phyloP scores from a whole-genome alignment of 1,140 invertebrate species.

The Drosophila truncata region DNA sequence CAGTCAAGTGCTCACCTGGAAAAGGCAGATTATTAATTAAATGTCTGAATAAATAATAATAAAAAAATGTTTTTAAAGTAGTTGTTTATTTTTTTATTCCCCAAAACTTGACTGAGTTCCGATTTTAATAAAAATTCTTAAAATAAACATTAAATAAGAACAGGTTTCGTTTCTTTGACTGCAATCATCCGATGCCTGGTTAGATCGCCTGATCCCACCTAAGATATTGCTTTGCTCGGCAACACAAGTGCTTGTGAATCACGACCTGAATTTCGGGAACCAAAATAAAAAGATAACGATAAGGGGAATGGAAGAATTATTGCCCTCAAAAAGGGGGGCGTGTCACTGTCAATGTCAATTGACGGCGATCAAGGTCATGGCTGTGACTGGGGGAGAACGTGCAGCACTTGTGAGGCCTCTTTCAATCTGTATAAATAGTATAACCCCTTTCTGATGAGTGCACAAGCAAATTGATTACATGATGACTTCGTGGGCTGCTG shows the following conservation, averaged over 20 bases:
- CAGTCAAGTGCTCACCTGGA: slow-evolving; percentile 89
- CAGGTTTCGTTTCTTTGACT: background rate
- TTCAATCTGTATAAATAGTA: slow-evolving; percentile 40
- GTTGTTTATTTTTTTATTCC: background rate
- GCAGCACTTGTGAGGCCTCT: slow-evolving; percentile 34
- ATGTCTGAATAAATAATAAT: too few relatives aligned
- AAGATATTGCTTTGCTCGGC: slow-evolving; percentile 11
- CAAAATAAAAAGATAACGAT: slow-evolving; percentile 25
- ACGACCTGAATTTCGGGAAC: slow-evolving; percentile 3
- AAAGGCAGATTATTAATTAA: too few relatives aligned
- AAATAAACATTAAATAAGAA: background rate
- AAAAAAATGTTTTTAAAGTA: background rate
- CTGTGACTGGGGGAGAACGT: background rate
- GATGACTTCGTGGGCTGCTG: slow-evolving; percentile 6
- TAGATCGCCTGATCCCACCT: slow-evolving; percentile 32
- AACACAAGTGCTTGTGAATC: slow-evolving; percentile 18
- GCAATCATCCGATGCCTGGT: slow-evolving; percentile 18
- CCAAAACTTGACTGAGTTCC: background rate
- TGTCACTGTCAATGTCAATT: slow-evolving; percentile 45
- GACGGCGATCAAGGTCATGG: slow-evolving; percentile 17
- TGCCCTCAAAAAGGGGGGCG: slow-evolving; percentile 38
- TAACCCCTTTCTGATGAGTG: slow-evolving; percentile 6
- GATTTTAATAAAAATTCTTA: background rate
- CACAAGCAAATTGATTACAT: slow-evolving; percentile 31
- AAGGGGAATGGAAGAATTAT: slow-evolving; percentile 15